Evolutionary conservation across 1,140 invertebrate genomes (phyloP), one percentile per base, ranked within the genome.

Genomic region (Bursaphelenchus mucronatus): DNA sequence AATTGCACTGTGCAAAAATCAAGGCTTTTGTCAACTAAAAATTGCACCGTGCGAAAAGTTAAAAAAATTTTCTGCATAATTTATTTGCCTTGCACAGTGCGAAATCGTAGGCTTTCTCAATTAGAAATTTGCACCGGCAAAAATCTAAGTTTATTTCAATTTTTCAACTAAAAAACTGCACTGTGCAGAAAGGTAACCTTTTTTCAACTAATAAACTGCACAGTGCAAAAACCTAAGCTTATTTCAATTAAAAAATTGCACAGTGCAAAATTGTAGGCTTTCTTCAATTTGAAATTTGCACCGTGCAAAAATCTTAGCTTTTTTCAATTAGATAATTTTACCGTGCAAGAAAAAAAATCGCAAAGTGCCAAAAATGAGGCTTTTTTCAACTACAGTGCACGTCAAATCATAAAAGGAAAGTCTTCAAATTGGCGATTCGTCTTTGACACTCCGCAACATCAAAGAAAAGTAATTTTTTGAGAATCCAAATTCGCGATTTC

Each of bases 101-200:
- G 3, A 8, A 43, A 17, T 13, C 5, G 4, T 7, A 40, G 40
- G 11, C 21, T 40, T 49, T 17, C 8, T 15, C 11, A 17, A 58
- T 7, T 62, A 58, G 5, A 43, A 59, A 58, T 8, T 3, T 10
- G 13, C 43, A 19, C 41, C 3, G 57, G 57, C 57, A 39, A 39
- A 41, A 19, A 17, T 59, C 21, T 21, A 19, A 53, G 11, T 8
- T 21, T 59, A 3, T 56, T 39, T n/a, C n/a, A 17, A 15, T 59
- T 15, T 56, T 39, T n/a, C n/a, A 17, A 15, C 21, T 52, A 15
- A n/a, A n/a, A n/a, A 15, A 3, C 54, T 17, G 15, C 30, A 15
- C 21, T 1, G 54, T 17, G 15, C 30, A 17, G 5, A 15, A 30
- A 30, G 1, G 1, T n/a, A 30, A 5, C 2, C 30, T 30, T 30